These are phyloP conservation scores for Teleogryllus oceanicus DNA, from an alignment of 2,888 invertebrate species.

Conservation along the genomic window DNA sequence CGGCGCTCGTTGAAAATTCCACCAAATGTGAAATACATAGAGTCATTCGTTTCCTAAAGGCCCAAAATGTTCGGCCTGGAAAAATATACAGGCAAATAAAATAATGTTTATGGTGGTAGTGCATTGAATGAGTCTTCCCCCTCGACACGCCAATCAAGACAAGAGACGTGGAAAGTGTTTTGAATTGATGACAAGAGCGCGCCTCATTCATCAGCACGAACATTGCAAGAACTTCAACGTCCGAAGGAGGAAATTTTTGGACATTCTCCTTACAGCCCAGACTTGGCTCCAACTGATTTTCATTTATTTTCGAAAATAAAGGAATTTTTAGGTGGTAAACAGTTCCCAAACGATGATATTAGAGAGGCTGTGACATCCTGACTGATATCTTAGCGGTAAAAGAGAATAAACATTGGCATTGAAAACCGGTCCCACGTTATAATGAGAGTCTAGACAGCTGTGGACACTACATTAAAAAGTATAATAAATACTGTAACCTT, in stretches of 20 bases:
- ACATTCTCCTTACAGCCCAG: background rate
- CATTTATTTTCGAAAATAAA: background rate
- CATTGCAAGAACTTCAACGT: background rate
- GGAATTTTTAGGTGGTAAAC: background rate
- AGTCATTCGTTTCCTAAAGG: too few species aligned
- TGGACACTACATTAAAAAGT: background rate
- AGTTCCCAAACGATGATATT: background rate
- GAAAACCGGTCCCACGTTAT: background rate
- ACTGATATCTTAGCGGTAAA: background rate
- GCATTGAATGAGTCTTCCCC: too few species aligned
- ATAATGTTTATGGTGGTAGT: too few species aligned
- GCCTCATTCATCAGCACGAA: background rate
- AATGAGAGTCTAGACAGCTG: background rate
- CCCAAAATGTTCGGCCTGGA: too few species aligned
- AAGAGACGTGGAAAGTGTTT: background rate
- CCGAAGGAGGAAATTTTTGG: background rate
- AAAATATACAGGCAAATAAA: too few species aligned
- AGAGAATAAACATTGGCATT: background rate
- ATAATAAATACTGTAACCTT: background rate
- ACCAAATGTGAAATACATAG: too few species aligned
- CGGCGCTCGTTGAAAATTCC: too few species aligned
- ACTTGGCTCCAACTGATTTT: background rate
- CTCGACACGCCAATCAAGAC: background rate
- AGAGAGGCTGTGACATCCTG: background rate
- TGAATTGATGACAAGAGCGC: background rate